A percentile compares a stretch with the other conserved stretches of the same genome.
Evolutionary conservation across 1,140 invertebrate genomes (phyloP).

Genomic region (Trichomalopsis sarcophagae): DNA sequence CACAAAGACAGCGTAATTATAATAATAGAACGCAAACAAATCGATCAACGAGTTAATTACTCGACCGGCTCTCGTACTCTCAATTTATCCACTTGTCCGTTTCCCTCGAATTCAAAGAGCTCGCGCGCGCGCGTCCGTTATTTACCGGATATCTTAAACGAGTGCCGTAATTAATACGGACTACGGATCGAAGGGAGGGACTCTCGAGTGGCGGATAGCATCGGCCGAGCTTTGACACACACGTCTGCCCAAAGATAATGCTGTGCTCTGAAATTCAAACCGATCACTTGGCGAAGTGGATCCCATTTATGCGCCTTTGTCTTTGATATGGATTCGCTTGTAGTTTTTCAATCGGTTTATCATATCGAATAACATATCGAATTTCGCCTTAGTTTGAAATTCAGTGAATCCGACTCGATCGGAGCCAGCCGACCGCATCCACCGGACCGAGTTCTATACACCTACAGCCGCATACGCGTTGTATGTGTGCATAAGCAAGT

Average conservation of each 20-base stretch:
- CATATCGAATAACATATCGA: background rate
- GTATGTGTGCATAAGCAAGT: constrained; percentile 14
- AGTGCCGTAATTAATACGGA: constrained; percentile 70
- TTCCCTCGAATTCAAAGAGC: constrained; percentile 50
- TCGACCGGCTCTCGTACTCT: background rate
- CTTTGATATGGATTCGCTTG: no score
- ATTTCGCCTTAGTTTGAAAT: background rate
- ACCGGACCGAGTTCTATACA: constrained; percentile 2
- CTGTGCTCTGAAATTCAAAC: background rate
- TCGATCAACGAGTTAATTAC: background rate
- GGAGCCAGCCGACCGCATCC: constrained; percentile 10
- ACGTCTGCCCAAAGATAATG: background rate
- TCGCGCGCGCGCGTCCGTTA: constrained; percentile 32
- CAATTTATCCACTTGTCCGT: background rate
- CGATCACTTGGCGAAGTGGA: background rate
- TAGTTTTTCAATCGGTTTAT: no score
- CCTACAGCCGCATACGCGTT: background rate
- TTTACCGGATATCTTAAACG: constrained; percentile 68
- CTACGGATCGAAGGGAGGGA: constrained; percentile 65
- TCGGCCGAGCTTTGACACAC: constrained; percentile 1
- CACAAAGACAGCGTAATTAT: no score
- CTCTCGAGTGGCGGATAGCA: constrained; percentile 43
- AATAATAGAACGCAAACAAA: background rate
- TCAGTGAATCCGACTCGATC: background rate
- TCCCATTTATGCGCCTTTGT: background rate